These are phyloP conservation scores for Diplosoma virens DNA, from an alignment of 23 tunicate species.

Conservation along the genomic window DNA sequence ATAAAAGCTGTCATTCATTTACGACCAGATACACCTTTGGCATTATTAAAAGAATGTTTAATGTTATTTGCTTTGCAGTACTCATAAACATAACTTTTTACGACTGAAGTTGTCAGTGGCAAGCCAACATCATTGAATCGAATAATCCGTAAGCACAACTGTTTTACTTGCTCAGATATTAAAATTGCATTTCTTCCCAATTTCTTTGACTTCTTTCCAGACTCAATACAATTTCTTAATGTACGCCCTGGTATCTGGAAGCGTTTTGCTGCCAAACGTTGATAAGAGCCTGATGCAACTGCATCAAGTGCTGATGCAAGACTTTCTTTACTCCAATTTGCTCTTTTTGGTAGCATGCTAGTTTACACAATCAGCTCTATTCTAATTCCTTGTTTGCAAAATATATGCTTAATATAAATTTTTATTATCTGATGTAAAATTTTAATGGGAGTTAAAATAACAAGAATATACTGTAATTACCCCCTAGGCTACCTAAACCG, in stretches of 20 bases:
- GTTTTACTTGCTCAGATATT: conserved; percentile 22
- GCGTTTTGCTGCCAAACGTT: background rate
- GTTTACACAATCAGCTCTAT: no score
- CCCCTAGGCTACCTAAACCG: no score
- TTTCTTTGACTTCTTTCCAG: background rate
- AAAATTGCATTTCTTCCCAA: conserved; percentile 25
- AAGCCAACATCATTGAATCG: conserved; percentile 18
- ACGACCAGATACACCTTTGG: conserved; percentile 13
- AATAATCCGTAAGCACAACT: background rate
- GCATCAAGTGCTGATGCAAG: conserved; percentile 32
- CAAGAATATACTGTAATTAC: no score
- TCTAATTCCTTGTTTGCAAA: no score
- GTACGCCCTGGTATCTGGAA: conserved; percentile 34
- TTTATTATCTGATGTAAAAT: no score
- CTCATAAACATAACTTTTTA: conserved; percentile 32
- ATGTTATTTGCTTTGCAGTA: conserved; percentile 13
- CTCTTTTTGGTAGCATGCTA: no score
- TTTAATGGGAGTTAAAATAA: no score
- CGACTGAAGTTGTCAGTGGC: conserved; percentile 1
- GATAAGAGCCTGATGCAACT: conserved; percentile 4
- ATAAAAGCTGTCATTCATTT: conserved; percentile 1
- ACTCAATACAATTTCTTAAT: conserved; percentile 26
- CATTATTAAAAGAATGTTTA: conserved; percentile 4
- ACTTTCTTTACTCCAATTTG: conserved; percentile 19
- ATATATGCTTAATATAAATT: no score